Percentiles rank a stretch among this genome's conserved stretches.
phyloP scores from a whole-genome alignment of 1,140 invertebrate genomes.

The Sminthurinus signatus region DNA sequence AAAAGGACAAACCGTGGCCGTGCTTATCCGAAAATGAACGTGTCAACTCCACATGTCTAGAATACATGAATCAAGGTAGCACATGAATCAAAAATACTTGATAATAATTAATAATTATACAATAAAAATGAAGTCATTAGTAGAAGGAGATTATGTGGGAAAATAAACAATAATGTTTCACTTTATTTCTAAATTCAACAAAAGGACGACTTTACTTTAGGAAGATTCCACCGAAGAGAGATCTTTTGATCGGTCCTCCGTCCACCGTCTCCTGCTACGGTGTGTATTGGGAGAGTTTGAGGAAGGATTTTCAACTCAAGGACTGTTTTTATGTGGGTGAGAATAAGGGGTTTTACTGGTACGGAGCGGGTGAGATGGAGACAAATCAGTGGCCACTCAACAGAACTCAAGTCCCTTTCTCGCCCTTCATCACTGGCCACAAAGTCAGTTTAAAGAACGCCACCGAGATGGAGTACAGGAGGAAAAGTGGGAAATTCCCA shows the following conservation, averaged over 20 bases:
- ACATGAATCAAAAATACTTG: too few relatives aligned
- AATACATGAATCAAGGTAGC: conserved; percentile 70
- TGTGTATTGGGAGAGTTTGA: conserved; percentile 67
- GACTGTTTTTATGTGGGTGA: conserved; percentile 71
- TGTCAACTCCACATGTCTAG: conserved; percentile 59
- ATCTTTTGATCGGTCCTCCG: background rate
- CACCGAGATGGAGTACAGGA: background rate
- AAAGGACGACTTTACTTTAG: conserved; percentile 64
- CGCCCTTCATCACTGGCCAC: conserved; percentile 75
- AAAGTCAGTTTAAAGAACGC: conserved; percentile 47
- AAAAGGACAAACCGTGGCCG: conserved; percentile 56
- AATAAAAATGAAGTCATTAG: too few relatives aligned
- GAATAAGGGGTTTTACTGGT: conserved; percentile 25
- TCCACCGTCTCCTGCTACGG: conserved; percentile 57
- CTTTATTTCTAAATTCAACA: too few relatives aligned
- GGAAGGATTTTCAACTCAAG: conserved; percentile 57
- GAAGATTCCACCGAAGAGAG: background rate
- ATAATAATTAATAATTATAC: too few relatives aligned
- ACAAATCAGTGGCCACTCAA: conserved; percentile 73
- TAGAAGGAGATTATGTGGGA: too few relatives aligned
- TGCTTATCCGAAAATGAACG: conserved; percentile 56
- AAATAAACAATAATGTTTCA: too few relatives aligned
- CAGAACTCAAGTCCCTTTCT: conserved; percentile 60
- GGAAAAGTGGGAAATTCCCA: background rate
- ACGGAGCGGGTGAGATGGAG: conserved; percentile 66